These are phyloP conservation scores for Synergus umbraculus DNA, from an alignment of 2,888 invertebrate genomes.

Conservation along the genomic window DNA sequence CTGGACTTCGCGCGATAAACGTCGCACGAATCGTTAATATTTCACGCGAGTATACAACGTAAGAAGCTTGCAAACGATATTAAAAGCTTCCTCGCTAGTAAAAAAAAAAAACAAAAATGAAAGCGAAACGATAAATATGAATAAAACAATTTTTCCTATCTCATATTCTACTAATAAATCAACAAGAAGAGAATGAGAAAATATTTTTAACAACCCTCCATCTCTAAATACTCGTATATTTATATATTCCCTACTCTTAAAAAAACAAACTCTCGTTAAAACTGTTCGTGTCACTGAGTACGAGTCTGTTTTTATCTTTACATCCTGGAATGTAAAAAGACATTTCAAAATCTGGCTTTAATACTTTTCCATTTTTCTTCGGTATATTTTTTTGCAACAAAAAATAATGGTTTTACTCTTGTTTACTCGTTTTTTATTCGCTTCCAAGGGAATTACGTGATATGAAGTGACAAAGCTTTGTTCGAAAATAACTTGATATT, in stretches of 20 bases:
- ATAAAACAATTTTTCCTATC: neutral
- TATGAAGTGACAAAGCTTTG: neutral
- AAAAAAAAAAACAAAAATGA: neutral
- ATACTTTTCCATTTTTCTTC: neutral
- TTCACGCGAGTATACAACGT: constrained; percentile 40
- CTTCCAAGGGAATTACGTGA: neutral
- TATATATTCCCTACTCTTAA: neutral
- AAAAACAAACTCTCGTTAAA: constrained; percentile 15
- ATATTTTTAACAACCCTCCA: too few species aligned
- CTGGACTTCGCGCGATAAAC: constrained; percentile 23
- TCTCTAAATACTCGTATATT: too few species aligned
- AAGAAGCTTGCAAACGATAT: constrained; percentile 41
- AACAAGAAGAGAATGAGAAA: too few species aligned
- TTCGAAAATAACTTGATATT: neutral
- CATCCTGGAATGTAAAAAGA: neutral
- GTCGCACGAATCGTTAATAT: constrained; percentile 30
- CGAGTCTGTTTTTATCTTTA: neutral
- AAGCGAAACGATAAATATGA: neutral
- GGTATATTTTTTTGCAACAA: neutral
- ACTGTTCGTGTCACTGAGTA: neutral
- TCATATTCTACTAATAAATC: too few species aligned
- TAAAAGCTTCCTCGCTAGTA: constrained; percentile 19
- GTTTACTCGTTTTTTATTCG: neutral
- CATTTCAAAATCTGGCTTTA: neutral
- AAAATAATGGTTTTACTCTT: neutral